Conservation (phyloP, 2,888 invertebrate genomes). For the Spisula solida region DNA sequence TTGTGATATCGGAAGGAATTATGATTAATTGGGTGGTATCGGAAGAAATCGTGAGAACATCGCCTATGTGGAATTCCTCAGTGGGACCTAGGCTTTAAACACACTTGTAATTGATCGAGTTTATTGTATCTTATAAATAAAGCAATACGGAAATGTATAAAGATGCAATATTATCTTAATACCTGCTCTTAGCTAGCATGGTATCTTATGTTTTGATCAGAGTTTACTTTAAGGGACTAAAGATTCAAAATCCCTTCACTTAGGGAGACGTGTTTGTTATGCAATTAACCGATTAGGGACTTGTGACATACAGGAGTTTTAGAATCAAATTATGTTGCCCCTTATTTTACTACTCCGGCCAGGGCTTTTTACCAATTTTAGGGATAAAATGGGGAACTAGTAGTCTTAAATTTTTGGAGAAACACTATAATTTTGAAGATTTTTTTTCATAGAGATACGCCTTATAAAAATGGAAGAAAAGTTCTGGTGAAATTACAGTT, state of each 20-base stretch:
- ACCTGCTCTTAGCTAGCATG: background rate
- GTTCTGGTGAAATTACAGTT: too few relatives aligned
- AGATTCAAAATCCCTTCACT: background rate
- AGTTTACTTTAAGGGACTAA: background rate
- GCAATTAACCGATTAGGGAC: background rate
- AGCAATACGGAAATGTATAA: constrained; percentile 36
- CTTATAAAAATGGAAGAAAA: too few relatives aligned
- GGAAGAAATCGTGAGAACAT: too few relatives aligned
- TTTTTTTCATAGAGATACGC: too few relatives aligned
- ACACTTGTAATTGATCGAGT: constrained; percentile 9
- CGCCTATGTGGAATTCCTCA: too few relatives aligned
- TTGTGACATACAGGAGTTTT: background rate
- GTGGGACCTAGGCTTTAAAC: too few relatives aligned
- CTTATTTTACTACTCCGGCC: background rate
- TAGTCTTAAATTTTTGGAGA: too few relatives aligned
- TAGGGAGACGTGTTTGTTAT: constrained; percentile 14
- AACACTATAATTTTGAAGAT: too few relatives aligned
- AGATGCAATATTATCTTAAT: constrained; percentile 40
- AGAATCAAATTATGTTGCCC: background rate
- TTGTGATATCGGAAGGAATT: too few relatives aligned
- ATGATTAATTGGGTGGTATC: too few relatives aligned
- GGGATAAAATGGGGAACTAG: too few relatives aligned
- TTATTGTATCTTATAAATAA: constrained; percentile 29
- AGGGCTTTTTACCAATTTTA: too few relatives aligned
- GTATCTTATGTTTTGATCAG: background rate